Percentiles rank a stretch among this genome's conserved stretches.
Evolutionary conservation across 1,140 invertebrate species (phyloP).

Genomic region (Apis laboriosa): DNA sequence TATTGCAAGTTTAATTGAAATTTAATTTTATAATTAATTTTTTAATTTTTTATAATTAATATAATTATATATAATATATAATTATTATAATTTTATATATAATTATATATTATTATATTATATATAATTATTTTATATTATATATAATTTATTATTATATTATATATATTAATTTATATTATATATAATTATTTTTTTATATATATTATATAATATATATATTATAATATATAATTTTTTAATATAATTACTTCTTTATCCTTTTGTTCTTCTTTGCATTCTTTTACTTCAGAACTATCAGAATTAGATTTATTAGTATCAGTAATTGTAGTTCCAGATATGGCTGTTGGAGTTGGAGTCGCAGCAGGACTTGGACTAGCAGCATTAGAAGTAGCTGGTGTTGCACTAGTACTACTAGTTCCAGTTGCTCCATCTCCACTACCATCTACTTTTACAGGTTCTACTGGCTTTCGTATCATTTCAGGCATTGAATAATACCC

Average conservation of each 20-base stretch:
- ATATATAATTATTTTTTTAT: no score
- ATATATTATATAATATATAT: no score
- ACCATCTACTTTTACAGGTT: constrained; percentile 82
- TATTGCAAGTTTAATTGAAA: neutral
- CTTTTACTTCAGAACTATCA: constrained; percentile 72
- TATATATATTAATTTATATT: no score
- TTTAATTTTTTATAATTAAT: no score
- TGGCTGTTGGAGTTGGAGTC: constrained; percentile 80
- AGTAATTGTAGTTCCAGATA: constrained; percentile 67
- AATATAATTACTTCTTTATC: constrained; percentile 72
- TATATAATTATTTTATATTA: no score
- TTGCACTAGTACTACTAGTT: constrained; percentile 83
- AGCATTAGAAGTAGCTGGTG: constrained; percentile 87
- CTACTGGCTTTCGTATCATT: constrained; percentile 90
- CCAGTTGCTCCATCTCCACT: constrained; percentile 75
- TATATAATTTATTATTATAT: no score
- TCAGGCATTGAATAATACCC: constrained; percentile 99
- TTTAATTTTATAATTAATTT: no score
- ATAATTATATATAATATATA: no score
- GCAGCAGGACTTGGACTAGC: constrained; percentile 84
- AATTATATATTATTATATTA: no score
- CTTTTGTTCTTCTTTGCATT: constrained; percentile 80
- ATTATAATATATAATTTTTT: no score
- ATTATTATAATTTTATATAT: no score
- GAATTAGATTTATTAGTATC: constrained; percentile 63